Evolutionary conservation across 2,888 invertebrate genomes (phyloP), one percentile per base, ranked within the genome.

Genomic region (Eupelmus urozonus): DNA sequence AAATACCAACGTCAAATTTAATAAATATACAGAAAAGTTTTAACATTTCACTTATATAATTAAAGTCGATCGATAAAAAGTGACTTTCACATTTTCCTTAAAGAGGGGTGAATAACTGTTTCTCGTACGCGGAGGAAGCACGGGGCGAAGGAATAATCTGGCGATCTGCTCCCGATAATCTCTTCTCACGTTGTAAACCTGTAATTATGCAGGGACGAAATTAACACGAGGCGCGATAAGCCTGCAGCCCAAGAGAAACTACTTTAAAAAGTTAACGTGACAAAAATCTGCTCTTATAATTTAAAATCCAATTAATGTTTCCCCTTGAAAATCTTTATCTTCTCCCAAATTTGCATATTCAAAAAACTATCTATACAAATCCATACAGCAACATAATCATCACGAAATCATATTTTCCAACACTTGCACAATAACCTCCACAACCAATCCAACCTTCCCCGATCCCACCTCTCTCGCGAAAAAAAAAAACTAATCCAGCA

Each of bases 131-230:
- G 9, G 16, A 2, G 9, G 40, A 57, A 34, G 67, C 25, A 40
- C 13, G 42, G 40, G 34, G 59, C 29, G n/a, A n/a, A 69, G 27
- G 45, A n/a, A 40, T 55, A 55, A 71, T 71, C 73, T 65, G 13
- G 49, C 42, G 57, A 73, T 73, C 16, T 27, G 23, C 5, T 0
- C 13, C 1, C 34, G 71, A 71, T 71, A 60, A 29, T 34, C 51
- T 62, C 49, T 27, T 60, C n/a, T 20, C n/a, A 27, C 27, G 49
- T 11, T 49, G 34, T 34, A 40, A 71, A 40, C 51, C 20, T 71
- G 51, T 71, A 62, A 71, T 71, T 71, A 71, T 62, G 62, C 60
- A 62, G 59, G 45, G 45, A 57, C 45, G 25, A 59, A 70, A 70
- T 70, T 45, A 59, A 11, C 59, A n/a, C 3, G 16, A 20, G 9